These are phyloP conservation scores for Epizoanthus ramosus DNA, from an alignment of 92 coral and sea anemone genomes.

Conservation along the genomic window DNA sequence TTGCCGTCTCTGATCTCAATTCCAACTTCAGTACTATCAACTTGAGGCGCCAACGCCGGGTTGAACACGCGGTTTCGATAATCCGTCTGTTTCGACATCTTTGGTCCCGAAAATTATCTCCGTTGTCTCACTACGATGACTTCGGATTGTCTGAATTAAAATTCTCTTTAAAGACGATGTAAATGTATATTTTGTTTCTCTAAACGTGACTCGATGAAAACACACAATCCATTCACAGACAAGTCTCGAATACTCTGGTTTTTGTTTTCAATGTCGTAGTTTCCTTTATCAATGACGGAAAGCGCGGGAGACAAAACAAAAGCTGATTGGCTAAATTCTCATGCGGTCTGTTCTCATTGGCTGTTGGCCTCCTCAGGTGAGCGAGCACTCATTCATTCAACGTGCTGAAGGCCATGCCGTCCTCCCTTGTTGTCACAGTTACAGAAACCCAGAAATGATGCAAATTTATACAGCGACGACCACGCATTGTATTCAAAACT, in stretches of 20 bases:
- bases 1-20: slow-evolving; percentile 6
- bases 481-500: no score
- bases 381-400: no score
- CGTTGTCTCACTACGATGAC: background rate
- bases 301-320: slow-evolving; percentile 16
- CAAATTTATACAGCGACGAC: no score
- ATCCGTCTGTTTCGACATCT: slow-evolving; percentile 12
- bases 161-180: background rate
- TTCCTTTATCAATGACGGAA: background rate
- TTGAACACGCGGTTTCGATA: slow-evolving; percentile 39
- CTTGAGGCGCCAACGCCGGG: slow-evolving; percentile 5
- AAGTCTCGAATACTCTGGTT: background rate
- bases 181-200: background rate
- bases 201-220: slow-evolving; percentile 27
- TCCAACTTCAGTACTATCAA: slow-evolving; percentile 29
- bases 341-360: no score
- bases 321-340: slow-evolving; percentile 6
- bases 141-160: slow-evolving; percentile 31
- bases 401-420: no score
- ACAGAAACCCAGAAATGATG: no score
- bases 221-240: background rate
- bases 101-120: slow-evolving; percentile 14
- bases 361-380: no score
- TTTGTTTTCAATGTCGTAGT: background rate
- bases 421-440: no score